A percentile compares a stretch with the other conserved stretches of the same genome.
phyloP scores from a whole-genome alignment of 2,888 invertebrate species.

The Mellilla xanthometata region DNA sequence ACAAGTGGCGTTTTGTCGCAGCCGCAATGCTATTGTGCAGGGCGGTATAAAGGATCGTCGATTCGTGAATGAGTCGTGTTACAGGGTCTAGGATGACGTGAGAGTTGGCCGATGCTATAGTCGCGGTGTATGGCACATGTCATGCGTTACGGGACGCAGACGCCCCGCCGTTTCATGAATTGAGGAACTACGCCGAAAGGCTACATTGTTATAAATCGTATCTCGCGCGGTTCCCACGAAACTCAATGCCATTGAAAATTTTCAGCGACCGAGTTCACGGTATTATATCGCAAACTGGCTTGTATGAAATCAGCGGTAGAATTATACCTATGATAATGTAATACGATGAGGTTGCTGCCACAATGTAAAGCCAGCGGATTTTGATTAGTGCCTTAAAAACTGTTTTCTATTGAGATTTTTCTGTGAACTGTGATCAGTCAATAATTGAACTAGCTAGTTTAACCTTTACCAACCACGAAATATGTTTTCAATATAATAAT shows the following conservation, averaged over 20 bases:
- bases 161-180: conserved; percentile 53
- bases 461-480: no score
- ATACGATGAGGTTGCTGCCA: not conserved
- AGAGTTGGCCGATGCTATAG: conserved; percentile 29
- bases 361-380: not conserved
- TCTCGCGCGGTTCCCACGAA: conserved; percentile 53
- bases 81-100: conserved; percentile 36
- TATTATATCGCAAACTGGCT: conserved; percentile 6
- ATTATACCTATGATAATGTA: not conserved
- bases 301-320: not conserved
- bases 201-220: conserved; percentile 50
- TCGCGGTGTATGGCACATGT: conserved; percentile 36
- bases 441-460: no score
- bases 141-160: conserved; percentile 55
- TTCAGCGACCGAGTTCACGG: conserved; percentile 14
- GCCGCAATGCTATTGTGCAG: conserved; percentile 33
- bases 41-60: conserved; percentile 42
- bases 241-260: conserved; percentile 24
- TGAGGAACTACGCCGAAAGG: conserved; percentile 64
- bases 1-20: conserved; percentile 39
- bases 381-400: not conserved
- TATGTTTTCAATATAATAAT: no score
- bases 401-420: no score
- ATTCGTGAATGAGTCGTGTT: conserved; percentile 40
- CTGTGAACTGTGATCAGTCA: no score